Evolutionary conservation across 2,888 invertebrate genomes (phyloP).

Genomic region (Acanthoscelides obtectus): DNA sequence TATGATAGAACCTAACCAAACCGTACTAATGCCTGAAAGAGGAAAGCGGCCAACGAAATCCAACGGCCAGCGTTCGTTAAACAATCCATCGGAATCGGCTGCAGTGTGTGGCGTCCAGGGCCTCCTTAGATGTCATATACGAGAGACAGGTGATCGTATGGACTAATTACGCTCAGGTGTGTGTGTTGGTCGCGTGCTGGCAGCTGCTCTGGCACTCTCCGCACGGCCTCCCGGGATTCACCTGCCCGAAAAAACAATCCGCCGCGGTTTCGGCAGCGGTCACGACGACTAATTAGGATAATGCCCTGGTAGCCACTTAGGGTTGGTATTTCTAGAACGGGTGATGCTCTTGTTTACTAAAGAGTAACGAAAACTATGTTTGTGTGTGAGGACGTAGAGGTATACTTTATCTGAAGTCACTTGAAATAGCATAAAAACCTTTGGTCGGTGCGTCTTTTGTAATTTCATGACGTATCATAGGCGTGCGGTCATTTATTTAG

Average conservation of each 20-base stretch:
- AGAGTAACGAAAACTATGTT: too few relatives aligned
- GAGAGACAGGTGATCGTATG: slow-evolving; percentile 42
- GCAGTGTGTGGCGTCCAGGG: neutral
- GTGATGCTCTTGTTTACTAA: too few relatives aligned
- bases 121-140: slow-evolving; percentile 33
- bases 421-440: too few relatives aligned
- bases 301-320: neutral
- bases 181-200: slow-evolving; percentile 43
- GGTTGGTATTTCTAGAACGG: neutral
- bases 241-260: slow-evolving; percentile 39
- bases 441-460: too few relatives aligned
- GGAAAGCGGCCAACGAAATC: neutral
- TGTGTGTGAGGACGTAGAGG: too few relatives aligned
- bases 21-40: neutral
- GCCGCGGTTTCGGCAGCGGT: slow-evolving; percentile 20
- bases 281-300: slow-evolving; percentile 14
- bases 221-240: slow-evolving; percentile 30
- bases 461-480: too few relatives aligned
- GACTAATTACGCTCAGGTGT: slow-evolving; percentile 46
- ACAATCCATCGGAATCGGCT: neutral
- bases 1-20: too few relatives aligned
- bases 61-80: neutral
- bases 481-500: too few relatives aligned
- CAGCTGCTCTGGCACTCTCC: slow-evolving; percentile 35
- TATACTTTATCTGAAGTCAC: too few relatives aligned